phyloP scores from a whole-genome alignment of 2,113 vertebrate genomes.

The Myiozetetes cayanensis region DNA sequence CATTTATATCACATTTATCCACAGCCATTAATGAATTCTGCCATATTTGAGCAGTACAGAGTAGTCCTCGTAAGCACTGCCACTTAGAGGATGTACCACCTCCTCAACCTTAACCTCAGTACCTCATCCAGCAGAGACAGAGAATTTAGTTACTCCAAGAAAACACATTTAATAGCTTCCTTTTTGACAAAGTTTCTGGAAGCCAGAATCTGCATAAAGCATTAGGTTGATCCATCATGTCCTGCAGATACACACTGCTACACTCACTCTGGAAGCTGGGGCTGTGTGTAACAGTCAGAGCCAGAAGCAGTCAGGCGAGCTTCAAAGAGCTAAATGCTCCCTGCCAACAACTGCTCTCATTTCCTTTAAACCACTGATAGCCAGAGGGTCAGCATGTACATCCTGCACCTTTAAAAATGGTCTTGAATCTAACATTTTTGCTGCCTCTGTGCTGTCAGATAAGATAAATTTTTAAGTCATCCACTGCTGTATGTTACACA shows the following conservation, averaged over 20 bases:
- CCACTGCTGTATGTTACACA: neutral
- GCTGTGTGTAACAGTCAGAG: neutral
- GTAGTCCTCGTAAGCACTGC: neutral
- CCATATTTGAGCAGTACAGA: neutral
- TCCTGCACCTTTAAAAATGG: neutral
- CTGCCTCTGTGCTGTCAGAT: conserved; percentile 27
- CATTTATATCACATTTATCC: neutral
- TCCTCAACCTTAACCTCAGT: neutral
- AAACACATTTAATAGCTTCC: neutral
- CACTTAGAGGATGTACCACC: neutral
- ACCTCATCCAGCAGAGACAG: neutral
- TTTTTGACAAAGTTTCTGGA: neutral
- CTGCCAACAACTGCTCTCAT: neutral
- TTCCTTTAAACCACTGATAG: neutral
- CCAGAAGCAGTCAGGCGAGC: rapidly evolving
- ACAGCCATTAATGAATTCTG: neutral
- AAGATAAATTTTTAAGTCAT: conserved; percentile 15
- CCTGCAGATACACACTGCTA: neutral
- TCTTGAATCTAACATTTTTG: neutral
- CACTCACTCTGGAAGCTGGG: neutral
- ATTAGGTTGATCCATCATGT: neutral
- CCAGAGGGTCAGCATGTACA: neutral
- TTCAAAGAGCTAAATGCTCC: neutral
- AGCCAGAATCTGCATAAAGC: neutral
- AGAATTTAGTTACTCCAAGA: neutral